phyloP scores from a whole-genome alignment of 2,113 vertebrate genomes.

The Trematomus loennbergii region DNA sequence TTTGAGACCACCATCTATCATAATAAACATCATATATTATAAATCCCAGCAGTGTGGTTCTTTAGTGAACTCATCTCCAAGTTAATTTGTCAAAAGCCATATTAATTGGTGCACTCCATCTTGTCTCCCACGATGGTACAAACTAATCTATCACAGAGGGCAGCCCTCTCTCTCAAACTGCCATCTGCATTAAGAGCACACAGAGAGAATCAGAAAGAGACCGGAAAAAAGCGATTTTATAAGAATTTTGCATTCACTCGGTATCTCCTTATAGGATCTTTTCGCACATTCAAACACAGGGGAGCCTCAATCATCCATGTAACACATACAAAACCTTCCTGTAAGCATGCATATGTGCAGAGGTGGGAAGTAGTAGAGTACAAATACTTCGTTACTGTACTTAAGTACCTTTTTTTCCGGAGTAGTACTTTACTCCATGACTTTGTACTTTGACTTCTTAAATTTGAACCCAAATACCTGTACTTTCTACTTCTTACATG shows the following conservation, averaged over 20 bases:
- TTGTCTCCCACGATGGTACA: conserved; percentile 57
- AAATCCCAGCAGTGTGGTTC: conserved; percentile 49
- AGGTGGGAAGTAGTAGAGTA: too few relatives aligned
- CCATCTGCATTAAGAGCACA: conserved; percentile 39
- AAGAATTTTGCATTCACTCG: background rate
- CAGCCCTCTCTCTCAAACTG: conserved; percentile 12
- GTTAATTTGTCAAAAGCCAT: conserved; percentile 69
- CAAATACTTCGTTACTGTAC: too few relatives aligned
- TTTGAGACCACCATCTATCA: conserved; percentile 47
- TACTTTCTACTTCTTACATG: too few relatives aligned
- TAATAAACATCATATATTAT: conserved; percentile 66
- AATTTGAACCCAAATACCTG: too few relatives aligned
- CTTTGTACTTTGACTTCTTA: too few relatives aligned
- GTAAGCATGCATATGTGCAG: background rate
- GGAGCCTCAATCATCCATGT: background rate
- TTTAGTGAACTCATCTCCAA: conserved; percentile 49
- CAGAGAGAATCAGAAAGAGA: background rate
- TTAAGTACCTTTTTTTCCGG: too few relatives aligned
- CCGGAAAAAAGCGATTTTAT: too few relatives aligned
- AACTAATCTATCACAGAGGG: conserved; percentile 58
- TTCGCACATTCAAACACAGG: background rate
- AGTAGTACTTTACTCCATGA: too few relatives aligned
- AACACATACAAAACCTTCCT: background rate
- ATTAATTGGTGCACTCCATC: conserved; percentile 74
- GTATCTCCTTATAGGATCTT: background rate